These are phyloP conservation scores for Orius laevigatus DNA, from an alignment of 1,140 invertebrate genomes.

Conservation along the genomic window DNA sequence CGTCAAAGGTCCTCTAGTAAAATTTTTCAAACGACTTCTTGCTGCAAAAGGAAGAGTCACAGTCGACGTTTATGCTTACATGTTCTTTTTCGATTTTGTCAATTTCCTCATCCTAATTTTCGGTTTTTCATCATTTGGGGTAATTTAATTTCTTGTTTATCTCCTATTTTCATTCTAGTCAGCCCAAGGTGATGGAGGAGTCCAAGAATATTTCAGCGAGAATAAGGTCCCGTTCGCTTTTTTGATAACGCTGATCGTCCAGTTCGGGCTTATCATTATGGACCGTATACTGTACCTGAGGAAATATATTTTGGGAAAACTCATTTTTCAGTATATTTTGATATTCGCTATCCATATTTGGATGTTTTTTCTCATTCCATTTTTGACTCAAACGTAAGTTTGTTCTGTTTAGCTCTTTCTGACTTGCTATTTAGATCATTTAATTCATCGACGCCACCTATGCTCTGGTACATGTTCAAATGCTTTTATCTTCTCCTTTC, in stretches of 20 bases:
- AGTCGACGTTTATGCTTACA: constrained; percentile 91
- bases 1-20: constrained; percentile 28
- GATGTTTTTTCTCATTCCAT: constrained; percentile 93
- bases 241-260: constrained; percentile 84
- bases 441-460: constrained; percentile 64
- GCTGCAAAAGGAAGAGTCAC: constrained; percentile 61
- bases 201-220: constrained; percentile 78
- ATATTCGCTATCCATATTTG: constrained; percentile 90
- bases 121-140: constrained; percentile 88
- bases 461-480: constrained; percentile 95
- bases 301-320: constrained; percentile 85
- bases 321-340: constrained; percentile 82
- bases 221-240: constrained; percentile 93
- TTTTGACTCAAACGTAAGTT: constrained; percentile 71
- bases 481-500: constrained; percentile 87
- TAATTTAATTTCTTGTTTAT: constrained; percentile 31
- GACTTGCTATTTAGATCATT: constrained; percentile 45
- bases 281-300: constrained; percentile 91
- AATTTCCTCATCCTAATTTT: constrained; percentile 95
- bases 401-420: too few relatives aligned
- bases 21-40: constrained; percentile 62
- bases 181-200: constrained; percentile 75
- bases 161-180: constrained; percentile 41
- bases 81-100: constrained; percentile 98
- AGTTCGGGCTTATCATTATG: constrained; percentile 85